phyloP scores from a whole-genome alignment of 2,797 vertebrate species.

The Natrix natrix region DNA sequence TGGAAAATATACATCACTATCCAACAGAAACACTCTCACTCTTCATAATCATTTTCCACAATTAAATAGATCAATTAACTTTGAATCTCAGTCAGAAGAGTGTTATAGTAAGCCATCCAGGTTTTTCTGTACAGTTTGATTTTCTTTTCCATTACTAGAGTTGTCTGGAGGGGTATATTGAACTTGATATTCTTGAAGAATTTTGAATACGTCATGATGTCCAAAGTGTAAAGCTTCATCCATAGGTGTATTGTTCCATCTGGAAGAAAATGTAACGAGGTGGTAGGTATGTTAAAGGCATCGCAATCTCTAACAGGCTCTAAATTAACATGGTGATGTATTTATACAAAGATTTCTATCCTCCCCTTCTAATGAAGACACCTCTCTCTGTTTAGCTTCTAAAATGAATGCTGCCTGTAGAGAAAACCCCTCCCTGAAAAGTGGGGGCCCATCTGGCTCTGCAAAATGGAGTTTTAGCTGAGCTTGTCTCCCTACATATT shows the following conservation, averaged over 20 bases:
- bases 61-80: constrained; percentile 67
- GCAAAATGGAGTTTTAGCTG: background rate
- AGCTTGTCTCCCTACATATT: background rate
- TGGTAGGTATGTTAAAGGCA: background rate
- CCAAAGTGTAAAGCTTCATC: constrained; percentile 97
- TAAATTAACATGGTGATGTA: background rate
- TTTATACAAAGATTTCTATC: background rate
- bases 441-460: background rate
- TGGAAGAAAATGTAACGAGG: constrained; percentile 51
- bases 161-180: constrained; percentile 85
- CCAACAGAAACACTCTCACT: constrained; percentile 75
- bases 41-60: constrained; percentile 71
- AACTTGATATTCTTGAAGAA: constrained; percentile 91
- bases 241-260: constrained; percentile 98
- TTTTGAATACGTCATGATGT: constrained; percentile 95
- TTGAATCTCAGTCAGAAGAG: constrained; percentile 54
- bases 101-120: constrained; percentile 90
- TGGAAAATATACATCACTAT: constrained; percentile 74
- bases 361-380: background rate
- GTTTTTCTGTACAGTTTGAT: constrained; percentile 86
- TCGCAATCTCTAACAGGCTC: background rate
- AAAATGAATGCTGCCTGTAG: background rate
- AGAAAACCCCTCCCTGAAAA: background rate
- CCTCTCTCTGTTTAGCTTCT: background rate
- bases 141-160: constrained; percentile 74